Evolutionary conservation across 2,888 invertebrate species (phyloP), one percentile per base, ranked within the genome.

Genomic region (Drosophila fungiperda): DNA sequence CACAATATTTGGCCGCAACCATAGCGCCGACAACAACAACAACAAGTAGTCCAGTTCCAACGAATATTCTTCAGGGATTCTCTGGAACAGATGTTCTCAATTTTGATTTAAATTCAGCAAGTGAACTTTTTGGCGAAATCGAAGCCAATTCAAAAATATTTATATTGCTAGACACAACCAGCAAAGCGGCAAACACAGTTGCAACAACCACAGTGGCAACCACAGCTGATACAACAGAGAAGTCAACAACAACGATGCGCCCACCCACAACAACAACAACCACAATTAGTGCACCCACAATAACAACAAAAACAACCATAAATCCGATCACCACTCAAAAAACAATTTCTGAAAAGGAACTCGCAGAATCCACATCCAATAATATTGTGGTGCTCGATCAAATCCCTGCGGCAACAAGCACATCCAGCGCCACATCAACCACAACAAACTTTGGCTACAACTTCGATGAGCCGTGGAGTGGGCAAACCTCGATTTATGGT

Each of bases 401-500:
- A 1, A 64, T 35, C 42, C 55, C 77, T 12, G 20, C 59, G 12
- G 26, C 35, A 54, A 52, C 61, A 35, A 49, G 36, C 42, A 32
- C 15, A 20, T 23, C 9, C 0, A 50, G 15, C 20, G 54, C 33
- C 12, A 33, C 40, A 9, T 42, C 76, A 12, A 76, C 70, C 17
- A 73, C 70, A 1, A 32, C 42, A 17, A 85, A 35, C 32, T 20
- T 42, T 23, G 83, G 85, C 64, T 82, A 85, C 36, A 58, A 63
- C 57, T 57, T 68, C 50, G 81, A 80, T 54, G 83, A 76, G 42
- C 45, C 69, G 1, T 17, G 54, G 48, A 61, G 52, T 20, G 59
- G 69, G 0, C 76, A 83, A 33, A 77, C 80, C 33, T 88, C 89
- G 1, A 82, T 88, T 11, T 88, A 86, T 15, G 86, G 89, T 1